A percentile compares a stretch with the other conserved stretches of the same genome.
Conservation (phyloP, 2,888 invertebrate genomes). For the Amphipyra tragopoginis region DNA sequence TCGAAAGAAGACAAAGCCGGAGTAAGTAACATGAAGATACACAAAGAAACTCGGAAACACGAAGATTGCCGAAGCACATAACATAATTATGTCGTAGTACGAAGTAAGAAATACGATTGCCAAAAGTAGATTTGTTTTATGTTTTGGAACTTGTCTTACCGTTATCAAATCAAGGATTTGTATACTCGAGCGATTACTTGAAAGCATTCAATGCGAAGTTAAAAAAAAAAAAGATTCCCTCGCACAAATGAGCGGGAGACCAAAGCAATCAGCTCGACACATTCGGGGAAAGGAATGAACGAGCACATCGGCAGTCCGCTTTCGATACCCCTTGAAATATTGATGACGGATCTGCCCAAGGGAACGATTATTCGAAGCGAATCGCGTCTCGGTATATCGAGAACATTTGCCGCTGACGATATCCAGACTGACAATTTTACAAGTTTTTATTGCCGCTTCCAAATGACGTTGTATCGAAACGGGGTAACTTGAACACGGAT, state of each 20-base stretch:
- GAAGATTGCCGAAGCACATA: no score
- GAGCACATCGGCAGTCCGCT: conserved; percentile 72
- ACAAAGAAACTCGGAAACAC: no score
- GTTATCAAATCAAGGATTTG: conserved; percentile 6
- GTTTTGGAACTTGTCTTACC: neutral
- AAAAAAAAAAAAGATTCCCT: conserved; percentile 6
- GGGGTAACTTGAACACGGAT: conserved; percentile 37
- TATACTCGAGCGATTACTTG: neutral
- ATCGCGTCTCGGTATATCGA: conserved; percentile 71
- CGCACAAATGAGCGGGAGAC: conserved; percentile 68
- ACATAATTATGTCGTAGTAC: no score
- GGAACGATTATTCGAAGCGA: conserved; percentile 76
- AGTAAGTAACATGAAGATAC: no score
- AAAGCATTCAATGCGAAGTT: neutral
- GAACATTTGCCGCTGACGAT: conserved; percentile 65
- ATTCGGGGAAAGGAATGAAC: conserved; percentile 66
- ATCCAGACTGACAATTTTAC: conserved; percentile 72
- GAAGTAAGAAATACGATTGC: neutral
- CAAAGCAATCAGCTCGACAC: conserved; percentile 71
- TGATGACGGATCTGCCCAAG: conserved; percentile 78
- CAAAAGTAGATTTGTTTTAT: neutral
- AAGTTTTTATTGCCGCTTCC: conserved; percentile 71
- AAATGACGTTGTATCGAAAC: conserved; percentile 58
- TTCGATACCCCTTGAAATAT: conserved; percentile 77
- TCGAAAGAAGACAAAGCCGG: no score